phyloP scores from a whole-genome alignment of 2,888 invertebrate species.

The Dasysyrphus tricinctus region DNA sequence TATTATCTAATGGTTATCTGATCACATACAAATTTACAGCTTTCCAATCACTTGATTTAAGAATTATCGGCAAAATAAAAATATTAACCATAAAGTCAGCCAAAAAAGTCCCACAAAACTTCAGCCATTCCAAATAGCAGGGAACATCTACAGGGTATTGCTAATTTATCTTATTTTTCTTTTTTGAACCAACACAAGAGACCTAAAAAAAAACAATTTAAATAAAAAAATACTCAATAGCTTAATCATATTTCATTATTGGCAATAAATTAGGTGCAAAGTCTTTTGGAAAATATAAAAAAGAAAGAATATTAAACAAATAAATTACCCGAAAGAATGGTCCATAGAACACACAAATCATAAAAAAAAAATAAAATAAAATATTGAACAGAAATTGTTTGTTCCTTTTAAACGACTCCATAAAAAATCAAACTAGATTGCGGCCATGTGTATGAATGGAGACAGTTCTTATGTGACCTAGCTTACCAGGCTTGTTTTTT shows the following conservation, averaged over 20 bases:
- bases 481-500: not conserved
- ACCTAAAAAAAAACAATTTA: conserved; percentile 28
- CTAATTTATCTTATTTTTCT: conserved; percentile 41
- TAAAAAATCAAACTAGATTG: conserved; percentile 34
- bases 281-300: conserved; percentile 30
- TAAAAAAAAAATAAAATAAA: conserved; percentile 25
- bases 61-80: not conserved
- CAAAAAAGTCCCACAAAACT: not conserved
- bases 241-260: conserved; percentile 72
- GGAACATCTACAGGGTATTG: conserved; percentile 18
- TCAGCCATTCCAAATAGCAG: not conserved
- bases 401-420: conserved; percentile 51
- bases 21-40: not conserved
- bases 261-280: conserved; percentile 67
- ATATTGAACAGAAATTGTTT: conserved; percentile 17
- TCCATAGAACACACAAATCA: conserved; percentile 54
- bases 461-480: not conserved
- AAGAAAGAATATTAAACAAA: conserved; percentile 52
- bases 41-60: not conserved
- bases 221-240: conserved; percentile 53
- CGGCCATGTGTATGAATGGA: conserved; percentile 25
- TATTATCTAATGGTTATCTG: not conserved
- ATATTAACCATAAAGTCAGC: not conserved
- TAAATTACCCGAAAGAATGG: conserved; percentile 49
- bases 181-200: not conserved